Percentiles rank a stretch among this genome's conserved stretches.
These are phyloP conservation scores for Psilopogon haemacephalus DNA, from an alignment of 2,113 vertebrate genomes.

Conservation along the genomic window DNA sequence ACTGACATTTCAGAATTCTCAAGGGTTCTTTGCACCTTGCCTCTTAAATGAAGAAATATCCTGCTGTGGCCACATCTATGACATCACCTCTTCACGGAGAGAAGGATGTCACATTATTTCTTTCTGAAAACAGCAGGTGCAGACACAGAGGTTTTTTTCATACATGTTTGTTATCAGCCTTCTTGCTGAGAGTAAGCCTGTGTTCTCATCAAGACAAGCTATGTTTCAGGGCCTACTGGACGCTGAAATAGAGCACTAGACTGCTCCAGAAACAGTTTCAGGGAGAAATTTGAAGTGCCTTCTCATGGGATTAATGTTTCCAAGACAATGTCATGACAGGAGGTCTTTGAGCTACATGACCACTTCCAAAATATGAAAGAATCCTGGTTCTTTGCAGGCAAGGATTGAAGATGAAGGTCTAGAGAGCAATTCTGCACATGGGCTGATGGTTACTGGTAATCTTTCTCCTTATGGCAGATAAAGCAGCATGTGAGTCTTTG, in stretches of 20 bases:
- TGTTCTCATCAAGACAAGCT: neutral
- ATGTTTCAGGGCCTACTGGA: neutral
- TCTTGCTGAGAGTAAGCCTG: neutral
- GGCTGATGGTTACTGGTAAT: neutral
- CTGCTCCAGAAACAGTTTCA: too few species aligned
- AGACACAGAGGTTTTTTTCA: slow-evolving; percentile 14
- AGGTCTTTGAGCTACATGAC: neutral
- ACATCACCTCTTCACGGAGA: neutral
- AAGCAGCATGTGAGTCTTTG: neutral
- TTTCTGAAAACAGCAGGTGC: slow-evolving; percentile 2
- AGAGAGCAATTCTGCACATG: neutral
- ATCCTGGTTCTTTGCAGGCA: neutral
- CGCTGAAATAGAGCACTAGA: too few species aligned
- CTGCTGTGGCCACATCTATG: neutral
- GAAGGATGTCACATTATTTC: slow-evolving; percentile 25
- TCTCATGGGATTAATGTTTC: neutral
- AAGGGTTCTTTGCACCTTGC: neutral
- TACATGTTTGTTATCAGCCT: neutral
- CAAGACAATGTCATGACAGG: neutral
- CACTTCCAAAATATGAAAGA: neutral
- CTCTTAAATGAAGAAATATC: slow-evolving; percentile 1
- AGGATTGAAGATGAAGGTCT: neutral
- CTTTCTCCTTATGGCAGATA: neutral
- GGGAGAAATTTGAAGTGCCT: neutral
- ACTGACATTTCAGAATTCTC: neutral